Evolutionary conservation across 2,113 vertebrate genomes (phyloP), one percentile per base, ranked within the genome.

Genomic region (Spea bombifrons): DNA sequence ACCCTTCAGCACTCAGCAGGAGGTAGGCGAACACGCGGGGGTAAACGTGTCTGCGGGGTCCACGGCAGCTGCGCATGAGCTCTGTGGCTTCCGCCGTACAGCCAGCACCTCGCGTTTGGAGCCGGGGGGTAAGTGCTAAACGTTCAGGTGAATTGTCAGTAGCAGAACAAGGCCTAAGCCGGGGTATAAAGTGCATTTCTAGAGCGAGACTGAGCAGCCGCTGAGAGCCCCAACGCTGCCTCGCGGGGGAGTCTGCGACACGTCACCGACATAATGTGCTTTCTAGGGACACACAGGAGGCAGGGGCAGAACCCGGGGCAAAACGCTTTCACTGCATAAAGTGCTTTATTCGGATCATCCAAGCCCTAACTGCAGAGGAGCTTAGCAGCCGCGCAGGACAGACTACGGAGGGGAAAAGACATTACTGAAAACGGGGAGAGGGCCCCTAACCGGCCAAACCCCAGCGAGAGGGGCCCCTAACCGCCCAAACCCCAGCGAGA

Each of bases 241-340:
- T 17, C n/a, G 8, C 3, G 8, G n/a, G 50, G n/a, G 6, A 10
- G 17, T 48, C 49, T 52, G 5, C 49, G 69, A 9, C 1, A 59
- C 6, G 10, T 59, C 8, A 13, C 10, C 1, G 70, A 73, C 44
- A 67, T 80, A 73, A 80, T 73, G 71, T 80, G 70, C 77, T 66
- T 73, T 9, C 46, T 53, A 57, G 17, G 16, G 43, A 50, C 13
- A 48, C 12, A 48, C 0, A 48, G 66, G 46, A 8, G 30, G 30
- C 43, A 8, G 65, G 8, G 50, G 17, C 44, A n/a, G 8, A 7
- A 44, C 8, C 8, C 3, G 64, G 45, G 17, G 8, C 13, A 63
- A 4, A 44, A 3, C 12, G 1, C 7, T 5, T 13, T 7, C 47
- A 17, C 5, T 5, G 55, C 13, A 30, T 73, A 80, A 80, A 80